Conservation (phyloP, 2,888 invertebrate genomes). For the Hypomecis atomaria region DNA sequence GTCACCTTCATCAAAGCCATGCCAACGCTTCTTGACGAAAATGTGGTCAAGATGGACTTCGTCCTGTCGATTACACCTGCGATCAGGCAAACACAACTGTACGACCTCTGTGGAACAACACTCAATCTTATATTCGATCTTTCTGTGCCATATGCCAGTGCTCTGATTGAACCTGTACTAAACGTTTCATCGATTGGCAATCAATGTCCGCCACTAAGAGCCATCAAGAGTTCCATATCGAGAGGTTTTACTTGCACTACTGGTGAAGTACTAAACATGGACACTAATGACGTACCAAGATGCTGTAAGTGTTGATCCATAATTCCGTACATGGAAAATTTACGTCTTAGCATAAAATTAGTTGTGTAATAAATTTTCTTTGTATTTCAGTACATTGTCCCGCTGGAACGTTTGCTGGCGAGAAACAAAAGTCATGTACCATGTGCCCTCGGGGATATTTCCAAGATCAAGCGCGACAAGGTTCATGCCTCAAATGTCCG, state of each 20-base stretch:
- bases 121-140: conserved; percentile 96
- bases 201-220: conserved; percentile 95
- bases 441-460: conserved; percentile 96
- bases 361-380: conserved; percentile 9
- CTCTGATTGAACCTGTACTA: conserved; percentile 93
- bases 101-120: conserved; percentile 97
- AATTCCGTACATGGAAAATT: not conserved
- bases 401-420: conserved; percentile 96
- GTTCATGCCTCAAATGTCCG: conserved; percentile 95
- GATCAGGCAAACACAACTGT: conserved; percentile 94
- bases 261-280: conserved; percentile 97
- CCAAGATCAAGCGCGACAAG: conserved; percentile 96
- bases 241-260: conserved; percentile 97
- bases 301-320: conserved; percentile 88
- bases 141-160: conserved; percentile 96
- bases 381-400: conserved; percentile 94
- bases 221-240: conserved; percentile 91
- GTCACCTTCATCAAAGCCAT: conserved; percentile 94
- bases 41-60: conserved; percentile 95
- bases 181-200: conserved; percentile 96
- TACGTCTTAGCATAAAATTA: not conserved
- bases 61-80: conserved; percentile 94
- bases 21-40: conserved; percentile 92
- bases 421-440: conserved; percentile 95
- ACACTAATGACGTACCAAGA: conserved; percentile 95